Percentiles rank a stretch among this genome's conserved stretches.
Conservation (phyloP, 2,888 invertebrate genomes). For the Acronicta aceris region DNA sequence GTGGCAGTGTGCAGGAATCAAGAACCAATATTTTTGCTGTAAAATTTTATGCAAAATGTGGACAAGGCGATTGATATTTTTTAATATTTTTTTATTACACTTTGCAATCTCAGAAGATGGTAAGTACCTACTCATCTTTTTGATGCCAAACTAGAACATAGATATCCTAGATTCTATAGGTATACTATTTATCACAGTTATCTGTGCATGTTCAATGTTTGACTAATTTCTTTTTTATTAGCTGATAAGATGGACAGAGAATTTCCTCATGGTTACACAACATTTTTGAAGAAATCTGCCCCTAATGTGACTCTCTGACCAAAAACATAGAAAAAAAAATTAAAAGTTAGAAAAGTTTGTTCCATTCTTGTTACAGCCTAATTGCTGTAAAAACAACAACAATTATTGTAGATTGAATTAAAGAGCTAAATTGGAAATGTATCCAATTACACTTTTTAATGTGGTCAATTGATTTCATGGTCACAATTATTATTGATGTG, state of each 20-base stretch:
- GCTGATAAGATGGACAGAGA: too few relatives aligned
- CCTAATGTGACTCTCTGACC: too few relatives aligned
- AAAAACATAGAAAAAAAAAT: too few relatives aligned
- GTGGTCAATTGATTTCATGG: constrained; percentile 28
- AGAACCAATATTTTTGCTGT: constrained; percentile 11
- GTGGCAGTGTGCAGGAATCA: constrained; percentile 18
- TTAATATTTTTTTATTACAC: constrained; percentile 39
- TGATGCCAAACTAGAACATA: too few relatives aligned
- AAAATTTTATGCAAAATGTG: constrained; percentile 37
- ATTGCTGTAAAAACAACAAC: constrained; percentile 15
- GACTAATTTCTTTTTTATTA: too few relatives aligned
- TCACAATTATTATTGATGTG: constrained; percentile 31
- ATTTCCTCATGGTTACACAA: too few relatives aligned
- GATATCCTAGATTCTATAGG: too few relatives aligned
- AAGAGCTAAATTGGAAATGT: constrained; percentile 22
- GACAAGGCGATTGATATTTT: constrained; percentile 32
- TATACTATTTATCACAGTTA: constrained; percentile 4
- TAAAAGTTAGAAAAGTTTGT: neutral
- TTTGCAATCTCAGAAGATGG: constrained; percentile 48
- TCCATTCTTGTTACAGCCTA: constrained; percentile 8
- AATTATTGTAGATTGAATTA: constrained; percentile 25
- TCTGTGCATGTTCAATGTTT: neutral
- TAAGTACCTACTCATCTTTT: constrained; percentile 26
- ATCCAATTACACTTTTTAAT: constrained; percentile 39
- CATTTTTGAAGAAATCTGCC: too few relatives aligned